Conservation (phyloP, 2,888 invertebrate genomes). For the Galerucella nymphaeae region DNA sequence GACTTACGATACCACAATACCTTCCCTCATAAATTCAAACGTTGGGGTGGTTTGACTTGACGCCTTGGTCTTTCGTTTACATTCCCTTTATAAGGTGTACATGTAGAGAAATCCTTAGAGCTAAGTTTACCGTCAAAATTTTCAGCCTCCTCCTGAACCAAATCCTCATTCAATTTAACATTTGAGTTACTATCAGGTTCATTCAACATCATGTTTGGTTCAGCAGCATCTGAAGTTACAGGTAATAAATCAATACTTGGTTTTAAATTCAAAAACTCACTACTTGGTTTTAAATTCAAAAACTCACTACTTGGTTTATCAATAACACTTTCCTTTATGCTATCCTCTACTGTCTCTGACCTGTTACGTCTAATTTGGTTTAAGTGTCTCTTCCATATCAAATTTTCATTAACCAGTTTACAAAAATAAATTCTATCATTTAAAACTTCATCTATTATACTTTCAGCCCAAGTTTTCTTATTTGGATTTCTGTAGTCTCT, state of each 20-base stretch:
- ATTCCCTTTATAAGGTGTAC: background rate
- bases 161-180: background rate
- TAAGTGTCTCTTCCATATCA: too few relatives aligned
- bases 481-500: too few relatives aligned
- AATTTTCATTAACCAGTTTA: too few relatives aligned
- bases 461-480: too few relatives aligned
- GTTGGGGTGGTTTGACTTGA: background rate
- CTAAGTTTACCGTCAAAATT: too few relatives aligned
- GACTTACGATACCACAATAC: too few relatives aligned
- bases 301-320: conserved; percentile 1
- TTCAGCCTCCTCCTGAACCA: background rate
- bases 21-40: background rate
- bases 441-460: background rate
- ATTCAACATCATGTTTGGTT: background rate
- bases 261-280: too few relatives aligned
- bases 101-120: background rate
- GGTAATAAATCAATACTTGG: background rate
- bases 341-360: background rate
- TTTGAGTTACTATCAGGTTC: background rate
- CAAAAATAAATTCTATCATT: too few relatives aligned
- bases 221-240: background rate
- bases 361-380: too few relatives aligned
- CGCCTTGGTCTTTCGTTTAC: conserved; percentile 1
- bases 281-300: too few relatives aligned
- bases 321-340: background rate